Base-by-base conservation (phyloP, 2,888 invertebrate species). In the Trichogramma dendrolimi region DNA sequence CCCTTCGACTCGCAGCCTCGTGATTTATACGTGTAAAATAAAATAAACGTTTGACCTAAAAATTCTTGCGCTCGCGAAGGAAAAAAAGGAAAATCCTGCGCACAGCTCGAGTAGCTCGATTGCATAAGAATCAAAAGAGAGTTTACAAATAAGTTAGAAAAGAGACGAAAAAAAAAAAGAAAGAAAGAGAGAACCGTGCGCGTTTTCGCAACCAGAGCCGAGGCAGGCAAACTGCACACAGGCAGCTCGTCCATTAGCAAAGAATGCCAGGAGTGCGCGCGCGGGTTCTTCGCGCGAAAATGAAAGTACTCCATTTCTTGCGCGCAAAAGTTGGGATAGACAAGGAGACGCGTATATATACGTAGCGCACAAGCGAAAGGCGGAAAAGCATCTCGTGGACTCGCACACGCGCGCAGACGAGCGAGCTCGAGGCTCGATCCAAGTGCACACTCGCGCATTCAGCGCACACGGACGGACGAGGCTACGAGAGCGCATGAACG, bases 281-380 rank as follows among this genome's bases (percentile, higher is more conserved):
- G 40, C 48, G 48, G 40, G 63, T 60, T 61, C 61, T 60, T 63
- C 66, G 62, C 61, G 60, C 63, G 66, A 66, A 66, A 66, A 66
- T 61, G 66, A 66, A 66, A 66, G 66, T 66, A 63, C 66, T 66
- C 63, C 63, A 66, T 64, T 64, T 65, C 66, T 66, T 61, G 63
- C 52, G 14, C 46, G 8, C 46, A 46, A 8, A 46, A 8, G n/a
- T n/a, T 27, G 27, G 27, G 27, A 27, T 27, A 27, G 27, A 27
- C 27, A 27, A 27, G 27, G 27, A 27, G 41, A 6, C 53, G 61
- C 41, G 58, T 59, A 62, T 60, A 63, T 43, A 40, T 58, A 47
- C 40, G 43, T 10, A 4, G 27, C 46, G 50, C 48, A 43, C 65
- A 54, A 68, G 69, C 67, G 68, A 70, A 70, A 70, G 70, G 71